These are phyloP conservation scores for Meteorus cinctellus DNA, from an alignment of 2,888 invertebrate species.

Conservation along the genomic window DNA sequence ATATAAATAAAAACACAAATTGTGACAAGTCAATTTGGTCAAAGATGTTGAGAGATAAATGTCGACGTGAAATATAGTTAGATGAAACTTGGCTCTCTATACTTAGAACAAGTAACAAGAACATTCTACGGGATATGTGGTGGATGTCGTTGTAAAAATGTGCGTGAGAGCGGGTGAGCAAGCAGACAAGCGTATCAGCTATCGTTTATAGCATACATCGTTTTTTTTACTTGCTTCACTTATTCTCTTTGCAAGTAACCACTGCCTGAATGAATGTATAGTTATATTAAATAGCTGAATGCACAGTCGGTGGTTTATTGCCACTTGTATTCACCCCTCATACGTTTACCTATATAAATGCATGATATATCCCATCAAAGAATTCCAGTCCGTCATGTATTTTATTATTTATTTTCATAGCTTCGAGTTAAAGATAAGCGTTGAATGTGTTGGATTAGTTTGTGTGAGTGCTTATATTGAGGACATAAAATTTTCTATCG, in stretches of 20 bases:
- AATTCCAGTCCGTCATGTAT: neutral
- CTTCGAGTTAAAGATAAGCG: neutral
- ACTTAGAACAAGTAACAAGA: constrained; percentile 37
- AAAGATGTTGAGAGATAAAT: constrained; percentile 6
- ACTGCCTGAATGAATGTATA: constrained; percentile 16
- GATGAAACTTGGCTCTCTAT: constrained; percentile 36
- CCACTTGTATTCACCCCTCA: constrained; percentile 19
- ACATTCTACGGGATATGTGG: constrained; percentile 21
- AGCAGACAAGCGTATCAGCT: constrained; percentile 3
- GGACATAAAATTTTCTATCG: neutral
- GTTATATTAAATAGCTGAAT: neutral
- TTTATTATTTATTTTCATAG: constrained; percentile 19
- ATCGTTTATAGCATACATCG: constrained; percentile 30
- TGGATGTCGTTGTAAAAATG: neutral
- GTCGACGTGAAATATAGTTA: neutral
- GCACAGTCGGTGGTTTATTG: constrained; percentile 36
- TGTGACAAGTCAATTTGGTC: constrained; percentile 12
- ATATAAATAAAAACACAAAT: neutral
- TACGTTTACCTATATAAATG: neutral
- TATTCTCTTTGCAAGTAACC: constrained; percentile 12
- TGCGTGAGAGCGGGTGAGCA: neutral
- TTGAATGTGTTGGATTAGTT: neutral
- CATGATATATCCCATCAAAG: neutral
- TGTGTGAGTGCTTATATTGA: neutral
- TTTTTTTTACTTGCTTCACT: constrained; percentile 1